These are phyloP conservation scores for Sylvilagus bachmani DNA, from an alignment of 2,113 vertebrate genomes.

Conservation along the genomic window DNA sequence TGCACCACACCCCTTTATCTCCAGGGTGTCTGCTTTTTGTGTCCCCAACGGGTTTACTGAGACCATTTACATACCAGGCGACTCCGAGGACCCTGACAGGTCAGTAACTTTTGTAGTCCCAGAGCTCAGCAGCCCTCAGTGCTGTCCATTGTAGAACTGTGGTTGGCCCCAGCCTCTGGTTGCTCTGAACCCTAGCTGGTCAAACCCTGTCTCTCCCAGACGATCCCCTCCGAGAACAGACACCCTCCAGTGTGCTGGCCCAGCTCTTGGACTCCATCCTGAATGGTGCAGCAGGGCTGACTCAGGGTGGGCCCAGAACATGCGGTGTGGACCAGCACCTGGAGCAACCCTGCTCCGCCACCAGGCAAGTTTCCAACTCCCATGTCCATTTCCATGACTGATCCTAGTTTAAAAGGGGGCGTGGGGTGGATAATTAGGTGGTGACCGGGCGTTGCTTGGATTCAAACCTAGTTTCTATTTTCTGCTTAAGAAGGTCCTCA, in stretches of 20 bases:
- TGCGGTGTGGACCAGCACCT: neutral
- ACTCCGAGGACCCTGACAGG: neutral
- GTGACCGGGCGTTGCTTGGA: no score
- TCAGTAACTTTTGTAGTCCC: neutral
- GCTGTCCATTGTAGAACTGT: neutral
- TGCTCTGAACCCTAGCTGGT: neutral
- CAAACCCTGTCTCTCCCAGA: neutral
- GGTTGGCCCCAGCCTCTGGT: neutral
- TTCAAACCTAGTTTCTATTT: neutral
- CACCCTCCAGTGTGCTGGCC: neutral
- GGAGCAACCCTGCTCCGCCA: accelerated
- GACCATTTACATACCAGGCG: neutral
- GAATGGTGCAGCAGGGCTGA: neutral
- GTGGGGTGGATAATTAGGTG: neutral
- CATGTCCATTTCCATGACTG: accelerated
- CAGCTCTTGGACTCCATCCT: neutral
- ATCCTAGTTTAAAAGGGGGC: neutral
- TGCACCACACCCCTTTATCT: neutral
- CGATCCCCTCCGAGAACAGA: neutral
- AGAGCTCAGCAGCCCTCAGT: neutral
- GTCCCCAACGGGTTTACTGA: neutral
- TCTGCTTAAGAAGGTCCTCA: neutral
- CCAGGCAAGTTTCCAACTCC: neutral
- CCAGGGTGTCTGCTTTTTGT: neutral
- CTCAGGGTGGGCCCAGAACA: neutral